These are phyloP conservation scores for Chlorops oryzae DNA, from an alignment of 1,140 invertebrate genomes.

Conservation along the genomic window DNA sequence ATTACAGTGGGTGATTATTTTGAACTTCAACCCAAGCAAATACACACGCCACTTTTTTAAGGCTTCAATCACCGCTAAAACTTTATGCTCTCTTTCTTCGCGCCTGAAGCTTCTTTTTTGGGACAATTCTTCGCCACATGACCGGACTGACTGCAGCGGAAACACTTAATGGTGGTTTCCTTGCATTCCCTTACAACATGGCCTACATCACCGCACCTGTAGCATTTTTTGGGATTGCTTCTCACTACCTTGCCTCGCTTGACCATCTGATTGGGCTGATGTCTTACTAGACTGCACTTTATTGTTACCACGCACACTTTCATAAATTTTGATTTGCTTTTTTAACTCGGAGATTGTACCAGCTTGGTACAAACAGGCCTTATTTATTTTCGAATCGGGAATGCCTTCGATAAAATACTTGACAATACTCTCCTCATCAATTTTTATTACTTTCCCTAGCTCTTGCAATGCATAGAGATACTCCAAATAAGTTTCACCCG, in stretches of 20 bases:
- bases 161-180: no score
- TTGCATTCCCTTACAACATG: no score
- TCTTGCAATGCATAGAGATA: slow-evolving; percentile 11
- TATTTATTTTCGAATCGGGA: slow-evolving; percentile 3
- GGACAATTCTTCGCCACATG: no score
- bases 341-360: slow-evolving; percentile 5
- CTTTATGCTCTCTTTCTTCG: slow-evolving; percentile 19
- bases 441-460: background rate
- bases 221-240: no score
- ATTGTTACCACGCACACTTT: background rate
- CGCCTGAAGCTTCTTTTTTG: background rate
- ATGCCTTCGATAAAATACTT: slow-evolving; percentile 2
- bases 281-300: background rate
- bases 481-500: slow-evolving; percentile 8
- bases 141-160: no score
- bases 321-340: slow-evolving; percentile 10
- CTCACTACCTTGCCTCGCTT: no score
- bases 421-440: slow-evolving; percentile 2
- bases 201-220: no score
- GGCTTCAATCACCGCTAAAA: slow-evolving; percentile 48
- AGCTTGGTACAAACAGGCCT: slow-evolving; percentile 10
- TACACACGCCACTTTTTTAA: slow-evolving; percentile 28
- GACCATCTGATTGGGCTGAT: background rate
- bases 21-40: slow-evolving; percentile 18
- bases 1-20: slow-evolving; percentile 28